Conservation (phyloP, 1,140 invertebrate genomes). For the Brachionus plicatilis region DNA sequence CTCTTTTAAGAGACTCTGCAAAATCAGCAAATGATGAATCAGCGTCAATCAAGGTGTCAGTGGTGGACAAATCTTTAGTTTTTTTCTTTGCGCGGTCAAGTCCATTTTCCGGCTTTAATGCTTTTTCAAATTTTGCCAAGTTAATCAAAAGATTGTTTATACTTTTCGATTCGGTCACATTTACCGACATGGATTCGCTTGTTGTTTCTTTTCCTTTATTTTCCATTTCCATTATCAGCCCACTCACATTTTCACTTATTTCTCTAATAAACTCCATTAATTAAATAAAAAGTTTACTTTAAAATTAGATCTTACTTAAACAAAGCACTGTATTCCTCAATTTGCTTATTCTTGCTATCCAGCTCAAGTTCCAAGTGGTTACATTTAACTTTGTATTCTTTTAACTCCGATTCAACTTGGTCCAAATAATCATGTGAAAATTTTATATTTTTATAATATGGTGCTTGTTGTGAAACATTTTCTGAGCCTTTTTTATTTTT, state of each 20-base stretch:
- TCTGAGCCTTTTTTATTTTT: background rate
- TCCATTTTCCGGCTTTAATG: background rate
- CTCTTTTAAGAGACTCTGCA: background rate
- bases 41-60: conserved; percentile 27
- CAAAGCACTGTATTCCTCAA: background rate
- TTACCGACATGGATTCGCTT: background rate
- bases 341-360: background rate
- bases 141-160: background rate
- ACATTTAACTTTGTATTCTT: background rate
- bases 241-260: conserved; percentile 17
- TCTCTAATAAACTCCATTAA: background rate
- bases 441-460: background rate
- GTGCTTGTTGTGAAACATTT: background rate
- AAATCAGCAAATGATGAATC: conserved; percentile 35
- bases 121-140: conserved; percentile 15
- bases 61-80: background rate
- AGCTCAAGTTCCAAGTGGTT: background rate
- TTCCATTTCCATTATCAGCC: background rate
- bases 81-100: background rate
- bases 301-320: background rate
- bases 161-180: conserved; percentile 3
- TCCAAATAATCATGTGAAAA: background rate
- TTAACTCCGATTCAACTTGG: background rate
- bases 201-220: background rate
- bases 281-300: background rate